These are phyloP conservation scores for Chitala chitala DNA, from an alignment of 2,113 vertebrate genomes.

Conservation along the genomic window DNA sequence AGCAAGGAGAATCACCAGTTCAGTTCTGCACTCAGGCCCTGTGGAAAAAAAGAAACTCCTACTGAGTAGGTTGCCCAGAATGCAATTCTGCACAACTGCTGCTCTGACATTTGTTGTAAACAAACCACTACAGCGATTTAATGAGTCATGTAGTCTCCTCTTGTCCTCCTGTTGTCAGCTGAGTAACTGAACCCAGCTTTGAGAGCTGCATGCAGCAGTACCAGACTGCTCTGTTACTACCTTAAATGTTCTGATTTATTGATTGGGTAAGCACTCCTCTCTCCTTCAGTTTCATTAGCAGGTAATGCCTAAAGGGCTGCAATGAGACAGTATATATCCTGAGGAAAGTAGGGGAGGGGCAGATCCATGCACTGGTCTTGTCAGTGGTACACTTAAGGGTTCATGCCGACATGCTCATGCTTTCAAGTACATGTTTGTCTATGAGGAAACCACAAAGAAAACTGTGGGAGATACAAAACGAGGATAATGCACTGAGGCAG, in stretches of 20 bases:
- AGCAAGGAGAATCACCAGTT: neutral
- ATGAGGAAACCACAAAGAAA: no score
- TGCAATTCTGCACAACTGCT: slow-evolving; percentile 1
- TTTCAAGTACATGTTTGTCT: no score
- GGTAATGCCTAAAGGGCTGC: neutral
- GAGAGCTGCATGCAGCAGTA: neutral
- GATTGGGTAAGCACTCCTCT: no score
- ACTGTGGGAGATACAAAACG: no score
- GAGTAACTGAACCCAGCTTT: neutral
- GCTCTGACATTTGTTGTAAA: slow-evolving; percentile 13
- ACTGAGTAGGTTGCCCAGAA: slow-evolving; percentile 7
- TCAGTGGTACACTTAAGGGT: no score
- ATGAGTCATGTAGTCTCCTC: neutral
- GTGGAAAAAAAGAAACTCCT: neutral
- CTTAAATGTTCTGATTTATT: neutral
- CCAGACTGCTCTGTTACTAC: neutral
- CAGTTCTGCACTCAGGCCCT: neutral
- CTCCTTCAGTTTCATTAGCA: no score
- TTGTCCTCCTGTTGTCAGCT: slow-evolving; percentile 18
- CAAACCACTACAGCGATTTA: slow-evolving; percentile 5
- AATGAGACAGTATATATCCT: neutral
- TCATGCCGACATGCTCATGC: no score
- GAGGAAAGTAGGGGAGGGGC: neutral
- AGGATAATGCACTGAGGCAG: no score
- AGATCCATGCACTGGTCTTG: no score